Conservation (phyloP, 2,888 invertebrate genomes). For the Tetragnatha montana region DNA sequence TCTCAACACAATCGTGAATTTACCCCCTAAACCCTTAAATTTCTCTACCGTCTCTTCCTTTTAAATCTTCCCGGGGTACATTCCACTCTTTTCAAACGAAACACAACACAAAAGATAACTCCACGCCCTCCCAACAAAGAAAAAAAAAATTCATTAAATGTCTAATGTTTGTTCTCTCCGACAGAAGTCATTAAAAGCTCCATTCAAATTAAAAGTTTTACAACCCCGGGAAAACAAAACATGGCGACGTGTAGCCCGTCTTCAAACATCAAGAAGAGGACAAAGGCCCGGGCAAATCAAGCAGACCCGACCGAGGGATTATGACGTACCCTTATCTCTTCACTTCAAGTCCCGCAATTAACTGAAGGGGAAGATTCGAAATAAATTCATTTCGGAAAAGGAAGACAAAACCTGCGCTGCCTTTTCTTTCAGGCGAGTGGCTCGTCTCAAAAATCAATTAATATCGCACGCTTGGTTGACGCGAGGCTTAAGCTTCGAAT, state of each 20-base stretch:
- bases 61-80: not conserved
- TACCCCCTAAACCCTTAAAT: not conserved
- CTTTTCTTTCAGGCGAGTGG: slow-evolving; percentile 41
- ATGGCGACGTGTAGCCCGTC: not conserved
- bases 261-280: slow-evolving; percentile 17
- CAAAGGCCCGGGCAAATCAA: slow-evolving; percentile 28
- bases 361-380: slow-evolving; percentile 29
- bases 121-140: not conserved
- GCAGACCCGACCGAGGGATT: slow-evolving; percentile 2
- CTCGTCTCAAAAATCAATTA: slow-evolving; percentile 61
- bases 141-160: not conserved
- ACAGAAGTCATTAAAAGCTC: not conserved
- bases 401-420: slow-evolving; percentile 29
- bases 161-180: not conserved
- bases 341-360: slow-evolving; percentile 23
- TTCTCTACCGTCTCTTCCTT: not conserved
- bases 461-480: slow-evolving; percentile 53
- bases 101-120: not conserved
- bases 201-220: not conserved
- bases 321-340: slow-evolving; percentile 22
- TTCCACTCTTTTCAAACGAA: not conserved
- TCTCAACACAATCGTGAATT: not conserved
- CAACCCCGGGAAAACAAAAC: not conserved
- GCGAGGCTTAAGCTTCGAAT: slow-evolving; percentile 55
- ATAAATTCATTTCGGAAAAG: slow-evolving; percentile 37